phyloP scores from a whole-genome alignment of 2,113 vertebrate genomes.

The Heloderma charlesbogerti region DNA sequence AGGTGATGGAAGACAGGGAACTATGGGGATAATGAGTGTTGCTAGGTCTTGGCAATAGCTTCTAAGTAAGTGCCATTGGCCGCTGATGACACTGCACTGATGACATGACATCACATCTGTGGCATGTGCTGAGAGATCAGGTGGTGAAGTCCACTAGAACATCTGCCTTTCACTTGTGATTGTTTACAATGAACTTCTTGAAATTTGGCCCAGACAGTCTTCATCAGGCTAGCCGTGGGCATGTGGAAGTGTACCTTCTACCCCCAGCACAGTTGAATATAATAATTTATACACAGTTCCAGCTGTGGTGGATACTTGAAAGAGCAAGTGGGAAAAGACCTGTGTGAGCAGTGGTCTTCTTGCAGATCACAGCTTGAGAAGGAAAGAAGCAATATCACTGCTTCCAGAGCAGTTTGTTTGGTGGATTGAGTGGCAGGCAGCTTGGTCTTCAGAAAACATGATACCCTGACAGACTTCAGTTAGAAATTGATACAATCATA shows the following conservation, averaged over 20 bases:
- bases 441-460: accelerated
- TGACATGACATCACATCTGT: neutral
- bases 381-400: neutral
- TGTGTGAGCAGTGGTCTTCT: accelerated
- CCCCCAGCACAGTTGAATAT: accelerated
- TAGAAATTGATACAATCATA: accelerated
- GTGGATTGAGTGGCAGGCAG: accelerated
- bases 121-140: neutral
- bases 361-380: accelerated
- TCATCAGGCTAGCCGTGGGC: accelerated
- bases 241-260: accelerated
- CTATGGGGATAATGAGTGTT: neutral
- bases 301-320: accelerated
- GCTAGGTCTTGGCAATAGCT: neutral
- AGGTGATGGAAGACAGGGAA: neutral
- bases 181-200: neutral
- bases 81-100: neutral
- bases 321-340: neutral
- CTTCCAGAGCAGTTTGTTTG: accelerated
- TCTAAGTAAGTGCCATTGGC: neutral
- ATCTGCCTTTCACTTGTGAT: neutral
- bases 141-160: neutral
- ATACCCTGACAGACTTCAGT: neutral
- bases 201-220: neutral
- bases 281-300: accelerated